These are phyloP conservation scores for Agapornis canus DNA, from an alignment of 2,797 vertebrate genomes.

Conservation along the genomic window DNA sequence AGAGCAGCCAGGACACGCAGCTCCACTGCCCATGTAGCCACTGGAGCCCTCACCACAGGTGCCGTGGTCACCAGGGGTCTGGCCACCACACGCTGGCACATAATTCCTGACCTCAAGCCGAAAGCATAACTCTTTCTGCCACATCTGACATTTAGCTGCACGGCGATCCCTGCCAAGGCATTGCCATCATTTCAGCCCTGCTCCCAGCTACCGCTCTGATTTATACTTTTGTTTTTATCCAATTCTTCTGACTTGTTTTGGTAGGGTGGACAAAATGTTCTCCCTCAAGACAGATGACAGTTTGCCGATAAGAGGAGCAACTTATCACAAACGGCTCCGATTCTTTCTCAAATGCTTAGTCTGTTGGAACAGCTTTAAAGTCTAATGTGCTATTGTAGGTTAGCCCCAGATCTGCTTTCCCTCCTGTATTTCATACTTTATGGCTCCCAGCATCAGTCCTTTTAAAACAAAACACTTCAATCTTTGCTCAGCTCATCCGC, in stretches of 20 bases:
- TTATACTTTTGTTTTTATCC: conserved; percentile 68
- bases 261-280: conserved; percentile 66
- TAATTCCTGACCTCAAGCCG: conserved; percentile 32
- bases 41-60: fast-evolving
- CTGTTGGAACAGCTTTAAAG: conserved; percentile 66
- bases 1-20: fast-evolving
- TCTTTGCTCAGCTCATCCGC: neutral
- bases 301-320: conserved; percentile 65
- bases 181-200: conserved; percentile 60
- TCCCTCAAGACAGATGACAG: conserved; percentile 61
- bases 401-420: conserved; percentile 46
- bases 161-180: conserved; percentile 51
- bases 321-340: conserved; percentile 50
- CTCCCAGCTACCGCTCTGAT: conserved; percentile 59
- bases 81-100: neutral
- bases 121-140: conserved; percentile 61
- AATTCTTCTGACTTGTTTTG: conserved; percentile 67
- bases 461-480: conserved; percentile 37
- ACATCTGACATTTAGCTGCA: conserved; percentile 65
- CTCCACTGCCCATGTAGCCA: fast-evolving
- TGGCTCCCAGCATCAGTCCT: neutral
- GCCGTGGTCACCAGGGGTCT: neutral
- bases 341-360: conserved; percentile 54
- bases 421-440: conserved; percentile 50
- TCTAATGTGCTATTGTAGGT: conserved; percentile 57